Conservation (phyloP, 2,888 invertebrate genomes). For the Mycalesis mineus region DNA sequence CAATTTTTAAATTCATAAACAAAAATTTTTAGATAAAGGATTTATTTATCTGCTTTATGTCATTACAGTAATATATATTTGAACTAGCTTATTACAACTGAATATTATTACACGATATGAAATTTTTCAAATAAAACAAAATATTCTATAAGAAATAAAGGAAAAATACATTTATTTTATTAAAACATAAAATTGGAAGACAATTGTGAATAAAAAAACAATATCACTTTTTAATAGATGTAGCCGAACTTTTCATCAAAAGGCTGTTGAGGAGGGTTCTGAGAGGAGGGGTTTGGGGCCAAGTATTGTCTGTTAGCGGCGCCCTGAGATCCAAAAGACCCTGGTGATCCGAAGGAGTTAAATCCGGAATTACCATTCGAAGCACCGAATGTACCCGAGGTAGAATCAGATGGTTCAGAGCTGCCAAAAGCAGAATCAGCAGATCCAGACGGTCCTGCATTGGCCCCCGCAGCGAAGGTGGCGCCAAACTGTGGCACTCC, state of each 20-base stretch:
- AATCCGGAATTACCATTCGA: slow-evolving; percentile 16
- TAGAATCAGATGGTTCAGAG: slow-evolving; percentile 9
- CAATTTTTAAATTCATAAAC: too few species aligned
- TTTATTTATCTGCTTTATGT: too few species aligned
- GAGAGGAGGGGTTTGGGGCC: slow-evolving; percentile 47
- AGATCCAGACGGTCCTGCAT: slow-evolving; percentile 5
- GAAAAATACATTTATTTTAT: slow-evolving; percentile 13
- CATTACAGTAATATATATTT: too few species aligned
- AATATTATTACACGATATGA: too few species aligned
- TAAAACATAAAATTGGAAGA: slow-evolving; percentile 17
- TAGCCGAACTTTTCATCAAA: slow-evolving; percentile 54
- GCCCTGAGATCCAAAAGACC: slow-evolving; percentile 29
- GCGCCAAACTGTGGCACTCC: slow-evolving; percentile 32
- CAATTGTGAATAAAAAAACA: slow-evolving; percentile 18
- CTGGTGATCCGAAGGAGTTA: slow-evolving; percentile 15
- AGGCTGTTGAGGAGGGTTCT: slow-evolving; percentile 56
- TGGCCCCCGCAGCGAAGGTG: slow-evolving; percentile 11
- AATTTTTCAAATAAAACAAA: not conserved
- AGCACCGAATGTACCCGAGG: slow-evolving; percentile 13
- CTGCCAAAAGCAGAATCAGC: not conserved
- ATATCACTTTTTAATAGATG: slow-evolving; percentile 46
- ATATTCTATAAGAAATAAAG: not conserved
- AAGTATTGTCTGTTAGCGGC: slow-evolving; percentile 59
- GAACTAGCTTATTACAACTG: too few species aligned
- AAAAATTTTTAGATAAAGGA: too few species aligned